These are phyloP conservation scores for Brachyptera risi DNA, from an alignment of 2,888 invertebrate species.

Conservation along the genomic window DNA sequence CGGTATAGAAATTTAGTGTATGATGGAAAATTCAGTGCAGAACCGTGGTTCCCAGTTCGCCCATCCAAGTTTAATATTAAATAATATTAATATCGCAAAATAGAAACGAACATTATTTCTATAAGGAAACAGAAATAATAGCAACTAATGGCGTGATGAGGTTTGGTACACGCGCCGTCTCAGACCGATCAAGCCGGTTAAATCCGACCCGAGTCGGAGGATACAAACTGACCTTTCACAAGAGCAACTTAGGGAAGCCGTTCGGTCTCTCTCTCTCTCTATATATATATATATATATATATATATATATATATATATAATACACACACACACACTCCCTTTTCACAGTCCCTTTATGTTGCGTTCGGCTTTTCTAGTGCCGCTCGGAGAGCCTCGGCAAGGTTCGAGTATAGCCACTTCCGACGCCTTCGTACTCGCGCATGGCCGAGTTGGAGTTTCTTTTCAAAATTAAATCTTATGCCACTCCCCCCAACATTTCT, in stretches of 20 bases:
- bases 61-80: too few relatives aligned
- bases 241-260: slow-evolving; percentile 8
- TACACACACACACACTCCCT: not conserved
- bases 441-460: slow-evolving; percentile 20
- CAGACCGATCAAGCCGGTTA: not conserved
- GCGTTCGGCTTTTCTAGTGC: not conserved
- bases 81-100: too few relatives aligned
- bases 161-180: not conserved
- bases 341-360: not conserved
- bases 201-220: not conserved
- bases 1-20: too few relatives aligned
- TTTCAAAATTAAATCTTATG: slow-evolving; percentile 2
- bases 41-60: too few relatives aligned
- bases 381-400: slow-evolving; percentile 18
- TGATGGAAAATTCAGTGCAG: too few relatives aligned
- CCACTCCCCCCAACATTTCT: slow-evolving; percentile 17
- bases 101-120: too few relatives aligned
- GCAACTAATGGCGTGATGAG: not conserved
- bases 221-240: slow-evolving; percentile 27
- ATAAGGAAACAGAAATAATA: too few relatives aligned
- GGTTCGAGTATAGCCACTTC: not conserved
- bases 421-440: slow-evolving; percentile 12
- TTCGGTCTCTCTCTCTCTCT: too few relatives aligned
- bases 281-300: too few relatives aligned
- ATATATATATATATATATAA: too few relatives aligned